Base-by-base conservation (phyloP, 2,797 vertebrate genomes). In the Peromyscus aztecus region DNA sequence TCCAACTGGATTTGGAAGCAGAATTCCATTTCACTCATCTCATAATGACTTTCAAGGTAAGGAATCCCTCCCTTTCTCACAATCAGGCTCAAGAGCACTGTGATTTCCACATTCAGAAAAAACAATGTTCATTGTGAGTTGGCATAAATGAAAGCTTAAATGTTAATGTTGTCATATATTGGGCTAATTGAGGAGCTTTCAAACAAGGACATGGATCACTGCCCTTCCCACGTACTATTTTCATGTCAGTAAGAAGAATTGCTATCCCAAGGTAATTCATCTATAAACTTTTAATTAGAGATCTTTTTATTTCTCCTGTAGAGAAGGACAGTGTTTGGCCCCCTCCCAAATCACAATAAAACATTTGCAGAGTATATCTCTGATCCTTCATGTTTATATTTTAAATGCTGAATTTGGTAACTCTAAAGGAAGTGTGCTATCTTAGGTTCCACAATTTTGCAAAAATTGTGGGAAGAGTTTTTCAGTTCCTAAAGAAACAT, bases 1-100 rank as follows among this genome's bases (percentile, higher is more conserved):
- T 99, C 96, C 99, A 99, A 98, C 98, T 99, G 98, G 98, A 99
- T 98, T 98, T 99, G 96, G 99, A 99, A 98, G 99, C 99, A 0
- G 99, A 99, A 98, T 99, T 99, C 98, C 99, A 99, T 98, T 99
- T 99, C 98, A 99, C 99, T 97, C 99, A 99, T 98, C 99, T 99
- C 98, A 99, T 99, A 97, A 99, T 99, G 99, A 99, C 99, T 76
- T 99, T 99, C 98, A 99, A 99, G 99, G 99, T 99, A 98, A 98
- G 97, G 91, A 98, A 97, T 80, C 85, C 82, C 29, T 89, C 90
- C 83, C 71, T 76, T 98, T 97, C 91, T 84, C 13, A 13, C 83
- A 86, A 43, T 52, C 40, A 71, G 80, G 90, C 19, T 1, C 14
- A 27, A 89, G 71, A 83, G 80, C 40, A 43, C 29, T 29, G 19